Evolutionary conservation across 2,888 invertebrate species (phyloP).

Genomic region (Melanostoma scalare): DNA sequence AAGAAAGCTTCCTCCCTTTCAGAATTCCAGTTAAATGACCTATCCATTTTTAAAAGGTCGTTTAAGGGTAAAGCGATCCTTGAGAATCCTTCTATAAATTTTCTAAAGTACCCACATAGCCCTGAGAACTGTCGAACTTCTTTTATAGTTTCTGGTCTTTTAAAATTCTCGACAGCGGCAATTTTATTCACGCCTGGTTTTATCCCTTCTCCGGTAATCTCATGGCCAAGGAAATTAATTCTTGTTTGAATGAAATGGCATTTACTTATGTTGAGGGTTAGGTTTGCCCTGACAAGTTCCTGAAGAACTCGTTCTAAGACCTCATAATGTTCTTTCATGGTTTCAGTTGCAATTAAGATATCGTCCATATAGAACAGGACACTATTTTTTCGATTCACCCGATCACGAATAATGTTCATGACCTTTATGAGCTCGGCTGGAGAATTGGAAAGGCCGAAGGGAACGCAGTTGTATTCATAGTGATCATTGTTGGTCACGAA

Average conservation of each 20-base stretch:
- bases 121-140: slow-evolving; percentile 5
- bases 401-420: slow-evolving; percentile 10
- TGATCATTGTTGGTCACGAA: slow-evolving; percentile 1
- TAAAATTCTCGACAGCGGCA: slow-evolving; percentile 15
- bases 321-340: no score
- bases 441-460: slow-evolving; percentile 63
- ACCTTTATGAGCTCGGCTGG: slow-evolving; percentile 73
- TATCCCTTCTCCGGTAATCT: slow-evolving; percentile 29
- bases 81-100: slow-evolving; percentile 13
- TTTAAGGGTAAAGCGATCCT: slow-evolving; percentile 9
- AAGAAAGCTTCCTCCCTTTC: slow-evolving; percentile 9
- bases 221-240: slow-evolving; percentile 42
- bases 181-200: slow-evolving; percentile 39
- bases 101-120: slow-evolving; percentile 29
- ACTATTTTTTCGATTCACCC: slow-evolving; percentile 12
- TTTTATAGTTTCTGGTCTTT: slow-evolving; percentile 21
- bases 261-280: slow-evolving; percentile 54
- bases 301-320: no score
- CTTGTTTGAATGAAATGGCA: slow-evolving; percentile 17
- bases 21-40: slow-evolving; percentile 1
- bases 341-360: no score
- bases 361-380: no score
- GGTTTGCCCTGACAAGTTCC: slow-evolving; percentile 9
- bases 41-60: not conserved
- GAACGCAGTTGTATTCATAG: slow-evolving; percentile 16